Conservation (phyloP, 2,113 vertebrate species). For the Ornithorhynchus anatinus region DNA sequence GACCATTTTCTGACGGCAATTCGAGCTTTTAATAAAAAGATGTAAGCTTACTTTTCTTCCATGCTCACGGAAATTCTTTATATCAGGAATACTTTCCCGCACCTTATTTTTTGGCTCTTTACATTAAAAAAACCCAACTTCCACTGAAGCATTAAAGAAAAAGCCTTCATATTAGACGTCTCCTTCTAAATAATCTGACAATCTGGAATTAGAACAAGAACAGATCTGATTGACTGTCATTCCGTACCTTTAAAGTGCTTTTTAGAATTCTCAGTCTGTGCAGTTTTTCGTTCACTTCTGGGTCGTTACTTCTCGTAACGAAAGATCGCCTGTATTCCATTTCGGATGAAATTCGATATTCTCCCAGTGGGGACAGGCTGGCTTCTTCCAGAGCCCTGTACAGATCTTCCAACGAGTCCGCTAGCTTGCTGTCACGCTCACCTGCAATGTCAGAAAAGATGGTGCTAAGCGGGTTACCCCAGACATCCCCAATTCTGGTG, state of each 20-base stretch:
- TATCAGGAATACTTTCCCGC: neutral
- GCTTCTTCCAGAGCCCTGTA: constrained; percentile 92
- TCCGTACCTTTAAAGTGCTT: constrained; percentile 96
- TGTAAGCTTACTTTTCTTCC: neutral
- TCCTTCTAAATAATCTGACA: neutral
- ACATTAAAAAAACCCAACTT: neutral
- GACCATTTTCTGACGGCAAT: constrained; percentile 12
- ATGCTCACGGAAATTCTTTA: neutral
- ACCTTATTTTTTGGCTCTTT: neutral
- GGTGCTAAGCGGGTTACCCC: too few species aligned
- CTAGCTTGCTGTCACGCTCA: constrained; percentile 82
- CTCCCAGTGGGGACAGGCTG: constrained; percentile 90
- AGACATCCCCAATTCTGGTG: too few species aligned
- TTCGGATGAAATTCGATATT: constrained; percentile 84
- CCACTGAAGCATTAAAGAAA: too few species aligned
- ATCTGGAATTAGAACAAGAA: constrained; percentile 5
- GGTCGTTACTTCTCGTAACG: constrained; percentile 89
- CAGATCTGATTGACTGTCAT: constrained; percentile 35
- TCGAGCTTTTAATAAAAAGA: constrained; percentile 42
- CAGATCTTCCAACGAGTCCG: constrained; percentile 92
- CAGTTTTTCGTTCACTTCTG: constrained; percentile 94
- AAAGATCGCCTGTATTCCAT: constrained; percentile 94
- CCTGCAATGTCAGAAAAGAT: constrained; percentile 62
- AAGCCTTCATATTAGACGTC: constrained; percentile 2
- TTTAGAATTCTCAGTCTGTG: constrained; percentile 94